Evolutionary conservation across 2,888 invertebrate genomes (phyloP).

Genomic region (Conistra vaccinii): DNA sequence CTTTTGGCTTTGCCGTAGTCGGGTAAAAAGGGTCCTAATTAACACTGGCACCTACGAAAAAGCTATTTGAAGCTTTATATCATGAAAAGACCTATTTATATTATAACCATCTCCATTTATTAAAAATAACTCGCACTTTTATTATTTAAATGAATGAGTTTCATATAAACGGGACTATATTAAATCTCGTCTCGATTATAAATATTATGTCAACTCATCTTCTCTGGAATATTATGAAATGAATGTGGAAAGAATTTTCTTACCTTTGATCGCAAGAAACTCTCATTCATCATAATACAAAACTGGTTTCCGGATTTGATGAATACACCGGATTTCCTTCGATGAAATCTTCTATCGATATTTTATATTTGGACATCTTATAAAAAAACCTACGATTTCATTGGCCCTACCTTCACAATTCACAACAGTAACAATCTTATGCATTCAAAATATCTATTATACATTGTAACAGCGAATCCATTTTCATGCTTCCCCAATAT

Average conservation of each 20-base stretch:
- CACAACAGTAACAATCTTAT: neutral
- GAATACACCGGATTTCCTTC: slow-evolving; percentile 14
- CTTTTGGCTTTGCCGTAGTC: too few species aligned
- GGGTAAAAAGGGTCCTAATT: neutral
- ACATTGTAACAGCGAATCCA: too few species aligned
- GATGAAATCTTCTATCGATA: neutral
- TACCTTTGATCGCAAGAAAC: slow-evolving; percentile 20
- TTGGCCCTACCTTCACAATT: neutral
- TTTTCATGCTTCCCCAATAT: too few species aligned
- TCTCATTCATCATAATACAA: slow-evolving; percentile 25
- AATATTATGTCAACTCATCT: slow-evolving; percentile 2
- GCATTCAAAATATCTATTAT: neutral
- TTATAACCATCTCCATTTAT: neutral
- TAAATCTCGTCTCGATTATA: neutral
- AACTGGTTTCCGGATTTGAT: slow-evolving; percentile 17
- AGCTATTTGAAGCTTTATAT: neutral
- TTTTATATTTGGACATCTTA: neutral
- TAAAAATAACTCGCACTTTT: neutral
- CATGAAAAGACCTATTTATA: neutral
- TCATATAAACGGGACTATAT: neutral
- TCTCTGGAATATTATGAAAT: slow-evolving; percentile 10
- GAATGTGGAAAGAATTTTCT: slow-evolving; percentile 10
- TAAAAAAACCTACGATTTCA: neutral
- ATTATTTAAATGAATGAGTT: neutral
- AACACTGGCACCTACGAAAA: neutral